Evolutionary conservation across 2,797 vertebrate genomes (phyloP).

Genomic region (Allobates femoralis): DNA sequence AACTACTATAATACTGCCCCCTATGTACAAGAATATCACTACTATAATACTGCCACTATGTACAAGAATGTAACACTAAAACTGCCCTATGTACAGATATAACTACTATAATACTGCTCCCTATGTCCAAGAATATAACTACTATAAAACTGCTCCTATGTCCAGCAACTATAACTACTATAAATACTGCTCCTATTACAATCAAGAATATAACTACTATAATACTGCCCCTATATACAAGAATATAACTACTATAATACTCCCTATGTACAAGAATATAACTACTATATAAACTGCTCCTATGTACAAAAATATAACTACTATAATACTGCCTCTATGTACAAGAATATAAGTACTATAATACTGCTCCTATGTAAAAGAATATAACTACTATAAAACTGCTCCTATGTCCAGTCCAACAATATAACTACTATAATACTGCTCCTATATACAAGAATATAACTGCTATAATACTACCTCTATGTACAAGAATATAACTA

Average conservation of each 20-base stretch:
- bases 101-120: background rate
- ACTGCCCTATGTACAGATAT: slow-evolving; percentile 5
- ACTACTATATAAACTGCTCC: background rate
- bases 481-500: background rate
- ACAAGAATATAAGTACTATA: background rate
- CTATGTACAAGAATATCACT: slow-evolving; percentile 12
- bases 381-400: background rate
- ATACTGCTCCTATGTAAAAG: background rate
- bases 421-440: slow-evolving; percentile 2
- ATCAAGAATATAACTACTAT: background rate
- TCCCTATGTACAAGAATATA: background rate
- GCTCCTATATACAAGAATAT: slow-evolving; percentile 8
- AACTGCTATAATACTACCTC: background rate
- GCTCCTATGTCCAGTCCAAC: background rate
- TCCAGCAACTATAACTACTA: slow-evolving; percentile 20
- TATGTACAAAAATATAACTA: background rate
- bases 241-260: background rate
- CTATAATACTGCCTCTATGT: background rate
- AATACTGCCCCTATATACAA: background rate
- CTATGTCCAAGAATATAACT: slow-evolving; percentile 14
- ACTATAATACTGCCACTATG: background rate
- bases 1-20: slow-evolving; percentile 21
- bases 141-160: slow-evolving; percentile 11
- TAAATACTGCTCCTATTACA: background rate
- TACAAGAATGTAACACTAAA: slow-evolving; percentile 16